Conservation (phyloP, 2,113 vertebrate species). For the Chrysemys picta region DNA sequence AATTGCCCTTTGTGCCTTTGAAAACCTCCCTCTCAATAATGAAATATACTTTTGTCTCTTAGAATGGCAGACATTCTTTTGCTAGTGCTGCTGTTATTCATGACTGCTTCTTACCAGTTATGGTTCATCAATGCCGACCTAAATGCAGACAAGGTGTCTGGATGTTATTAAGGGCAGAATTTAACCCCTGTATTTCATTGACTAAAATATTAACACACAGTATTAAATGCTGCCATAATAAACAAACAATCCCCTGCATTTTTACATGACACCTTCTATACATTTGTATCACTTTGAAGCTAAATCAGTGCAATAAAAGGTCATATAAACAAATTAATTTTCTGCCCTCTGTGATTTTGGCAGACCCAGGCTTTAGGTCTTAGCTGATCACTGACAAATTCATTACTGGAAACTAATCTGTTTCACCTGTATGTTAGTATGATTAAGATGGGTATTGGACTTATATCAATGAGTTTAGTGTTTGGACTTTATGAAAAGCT, state of each 20-base stretch:
- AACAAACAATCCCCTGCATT: background rate
- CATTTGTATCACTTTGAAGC: background rate
- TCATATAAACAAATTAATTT: background rate
- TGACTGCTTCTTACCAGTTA: background rate
- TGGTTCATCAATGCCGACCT: background rate
- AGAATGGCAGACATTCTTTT: background rate
- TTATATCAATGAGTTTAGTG: no score
- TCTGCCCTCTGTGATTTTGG: background rate
- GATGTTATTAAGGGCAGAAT: background rate
- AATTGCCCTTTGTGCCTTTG: background rate
- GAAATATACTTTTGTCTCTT: background rate
- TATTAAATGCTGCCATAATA: background rate
- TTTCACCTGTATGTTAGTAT: background rate
- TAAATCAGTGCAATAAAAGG: background rate
- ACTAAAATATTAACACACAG: background rate
- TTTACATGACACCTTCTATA: accelerated
- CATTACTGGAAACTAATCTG: background rate
- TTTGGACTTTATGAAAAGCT: no score
- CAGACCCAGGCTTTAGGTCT: background rate
- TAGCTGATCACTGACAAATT: background rate
- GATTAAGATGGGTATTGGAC: no score
- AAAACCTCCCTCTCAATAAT: background rate
- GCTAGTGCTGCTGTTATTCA: background rate
- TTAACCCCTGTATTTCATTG: background rate
- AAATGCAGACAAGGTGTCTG: background rate